These are phyloP conservation scores for Oenanthe melanoleuca DNA, from an alignment of 2,113 vertebrate species.

Conservation along the genomic window DNA sequence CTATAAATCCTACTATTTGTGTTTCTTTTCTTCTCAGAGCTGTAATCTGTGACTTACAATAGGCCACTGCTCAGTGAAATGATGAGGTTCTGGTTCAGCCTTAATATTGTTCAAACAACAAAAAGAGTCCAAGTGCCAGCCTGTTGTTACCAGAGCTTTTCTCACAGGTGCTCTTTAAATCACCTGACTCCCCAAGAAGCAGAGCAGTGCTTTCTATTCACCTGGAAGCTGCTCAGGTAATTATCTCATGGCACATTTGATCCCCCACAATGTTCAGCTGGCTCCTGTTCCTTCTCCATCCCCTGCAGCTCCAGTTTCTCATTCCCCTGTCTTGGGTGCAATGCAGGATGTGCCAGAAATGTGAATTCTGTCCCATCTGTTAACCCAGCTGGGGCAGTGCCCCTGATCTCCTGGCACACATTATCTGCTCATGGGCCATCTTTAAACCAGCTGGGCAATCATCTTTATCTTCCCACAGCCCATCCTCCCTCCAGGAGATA, in stretches of 20 bases:
- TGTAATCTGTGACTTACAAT: conserved; percentile 29
- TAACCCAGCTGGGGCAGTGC: too few relatives aligned
- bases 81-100: conserved; percentile 11
- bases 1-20: conserved; percentile 12
- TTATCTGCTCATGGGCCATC: too few relatives aligned
- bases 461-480: too few relatives aligned
- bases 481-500: too few relatives aligned
- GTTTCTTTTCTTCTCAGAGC: background rate
- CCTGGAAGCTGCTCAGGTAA: background rate
- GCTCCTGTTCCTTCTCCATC: background rate
- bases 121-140: background rate
- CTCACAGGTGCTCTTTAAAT: background rate
- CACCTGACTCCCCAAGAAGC: background rate
- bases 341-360: too few relatives aligned
- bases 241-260: background rate
- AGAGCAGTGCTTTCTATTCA: background rate
- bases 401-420: too few relatives aligned
- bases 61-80: background rate
- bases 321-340: background rate
- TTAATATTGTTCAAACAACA: background rate
- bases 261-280: background rate
- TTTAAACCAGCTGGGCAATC: too few relatives aligned
- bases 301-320: background rate
- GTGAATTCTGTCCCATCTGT: too few relatives aligned
- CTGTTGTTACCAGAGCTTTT: background rate